A percentile compares a stretch with the other conserved stretches of the same genome.
Conservation (phyloP, 2,797 vertebrate species). For the Takifugu rubripes region DNA sequence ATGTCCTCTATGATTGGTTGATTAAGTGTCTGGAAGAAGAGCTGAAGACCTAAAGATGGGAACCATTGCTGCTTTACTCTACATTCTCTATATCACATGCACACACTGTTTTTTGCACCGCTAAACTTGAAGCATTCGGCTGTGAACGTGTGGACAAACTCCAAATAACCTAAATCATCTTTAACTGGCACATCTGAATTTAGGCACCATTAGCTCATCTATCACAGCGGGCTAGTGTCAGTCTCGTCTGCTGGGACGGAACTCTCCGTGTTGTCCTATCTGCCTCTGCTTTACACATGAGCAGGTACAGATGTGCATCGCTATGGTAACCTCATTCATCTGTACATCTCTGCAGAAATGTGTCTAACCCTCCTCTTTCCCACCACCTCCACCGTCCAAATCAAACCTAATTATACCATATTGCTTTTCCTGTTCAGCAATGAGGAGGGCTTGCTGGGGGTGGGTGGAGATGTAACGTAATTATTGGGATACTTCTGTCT, state of each 20-base stretch:
- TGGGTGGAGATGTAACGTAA: slow-evolving; percentile 81
- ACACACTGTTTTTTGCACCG: too few species aligned
- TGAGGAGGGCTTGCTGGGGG: slow-evolving; percentile 82
- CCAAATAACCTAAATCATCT: slow-evolving; percentile 72
- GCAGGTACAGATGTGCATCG: slow-evolving; percentile 83
- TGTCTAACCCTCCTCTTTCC: slow-evolving; percentile 52
- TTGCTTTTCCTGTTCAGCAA: slow-evolving; percentile 96
- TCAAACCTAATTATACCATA: slow-evolving; percentile 98
- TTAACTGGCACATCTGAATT: slow-evolving; percentile 77
- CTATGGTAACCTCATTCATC: slow-evolving; percentile 95
- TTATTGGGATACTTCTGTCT: slow-evolving; percentile 92
- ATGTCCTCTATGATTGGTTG: too few species aligned
- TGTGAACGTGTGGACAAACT: not conserved
- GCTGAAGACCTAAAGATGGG: not conserved
- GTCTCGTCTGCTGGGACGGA: slow-evolving; percentile 82
- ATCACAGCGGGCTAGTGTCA: slow-evolving; percentile 83
- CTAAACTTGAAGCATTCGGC: too few species aligned
- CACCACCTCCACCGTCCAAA: slow-evolving; percentile 69
- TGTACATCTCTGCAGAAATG: slow-evolving; percentile 90
- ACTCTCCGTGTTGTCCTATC: slow-evolving; percentile 82
- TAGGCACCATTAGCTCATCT: slow-evolving; percentile 81
- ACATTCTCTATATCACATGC: too few species aligned
- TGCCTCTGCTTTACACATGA: slow-evolving; percentile 85
- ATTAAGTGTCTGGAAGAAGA: not conserved
- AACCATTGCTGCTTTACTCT: not conserved